Evolutionary conservation across 1,140 invertebrate species (phyloP), one percentile per base, ranked within the genome.

Genomic region (Leptopilina clavipes): DNA sequence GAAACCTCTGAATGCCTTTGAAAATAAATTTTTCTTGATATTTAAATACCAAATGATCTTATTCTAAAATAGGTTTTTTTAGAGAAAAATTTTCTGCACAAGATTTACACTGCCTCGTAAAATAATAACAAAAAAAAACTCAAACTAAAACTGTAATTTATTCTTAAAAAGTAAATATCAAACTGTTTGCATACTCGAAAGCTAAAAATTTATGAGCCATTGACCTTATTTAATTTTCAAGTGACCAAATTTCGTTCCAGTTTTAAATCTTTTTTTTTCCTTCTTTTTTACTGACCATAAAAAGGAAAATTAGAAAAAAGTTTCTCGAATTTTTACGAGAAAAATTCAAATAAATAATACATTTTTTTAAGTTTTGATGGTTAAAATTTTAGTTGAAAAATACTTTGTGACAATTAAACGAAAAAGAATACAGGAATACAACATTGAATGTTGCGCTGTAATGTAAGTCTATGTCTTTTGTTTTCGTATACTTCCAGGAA

Each of bases 381-480:
- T 31, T 5, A 31, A 31, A 31, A 31, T 31, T 31, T 31, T 31
- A 1, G 3, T 3, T 5, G 11, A 31, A 37, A 65, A 25, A 65
- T n/a, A 31, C 12, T 65, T 65, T 0, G 14, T 31, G 59, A 31
- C 56, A 59, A 56, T 56, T 56, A 56, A 25, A 59, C 10, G 59
- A 1, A 25, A 37, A 65, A 31, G 12, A 65, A 65, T 65, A 65
- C 59, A 65, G n/a, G 22, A 59, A 59, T 10, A 52, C n/a, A 52
- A 52, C 12, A 52, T 65, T 65, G 25, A 65, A 65, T 65, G 56
- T 31, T 65, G 19, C 10, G 22, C 56, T 25, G 59, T 65, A 65
- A 59, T 59, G 56, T 31, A 65, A 65, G 56, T 56, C 17, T 56
- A 19, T n/a, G 19, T n/a, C 22, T 19, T 65, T 65, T 65, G 59